Conservation (phyloP, 2,888 invertebrate genomes). For the Helleia helle region DNA sequence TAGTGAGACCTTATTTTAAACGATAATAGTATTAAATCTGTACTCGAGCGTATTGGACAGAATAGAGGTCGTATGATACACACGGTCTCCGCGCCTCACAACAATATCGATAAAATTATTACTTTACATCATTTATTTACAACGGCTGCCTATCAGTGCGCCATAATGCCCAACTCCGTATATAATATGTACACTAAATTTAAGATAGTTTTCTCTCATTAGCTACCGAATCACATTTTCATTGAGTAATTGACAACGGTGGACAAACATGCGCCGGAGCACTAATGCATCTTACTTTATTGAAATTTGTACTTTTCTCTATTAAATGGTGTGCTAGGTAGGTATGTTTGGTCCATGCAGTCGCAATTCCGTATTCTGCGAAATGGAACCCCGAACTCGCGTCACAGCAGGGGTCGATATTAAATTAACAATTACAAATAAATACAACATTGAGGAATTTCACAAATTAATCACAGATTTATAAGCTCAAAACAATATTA, state of each 20-base stretch:
- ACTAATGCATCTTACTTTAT: slow-evolving; percentile 63
- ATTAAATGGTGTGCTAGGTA: slow-evolving; percentile 54
- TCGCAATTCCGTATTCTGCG: slow-evolving; percentile 40
- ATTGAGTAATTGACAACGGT: slow-evolving; percentile 73
- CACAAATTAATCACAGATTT: background rate
- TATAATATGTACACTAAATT: slow-evolving; percentile 70
- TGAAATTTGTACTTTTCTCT: slow-evolving; percentile 72
- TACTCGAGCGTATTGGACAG: slow-evolving; percentile 66
- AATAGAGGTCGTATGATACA: slow-evolving; percentile 55
- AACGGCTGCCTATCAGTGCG: slow-evolving; percentile 54
- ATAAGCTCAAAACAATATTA: background rate
- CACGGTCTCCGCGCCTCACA: slow-evolving; percentile 29
- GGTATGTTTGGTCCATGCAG: slow-evolving; percentile 68
- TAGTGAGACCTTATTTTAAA: slow-evolving; percentile 61
- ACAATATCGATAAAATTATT: slow-evolving; percentile 60
- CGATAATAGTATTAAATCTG: slow-evolving; percentile 55
- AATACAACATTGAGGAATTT: background rate
- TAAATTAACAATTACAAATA: background rate
- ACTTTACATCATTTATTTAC: slow-evolving; percentile 70
- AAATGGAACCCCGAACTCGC: slow-evolving; percentile 7
- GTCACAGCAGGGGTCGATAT: slow-evolving; percentile 13
- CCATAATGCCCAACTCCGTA: slow-evolving; percentile 71
- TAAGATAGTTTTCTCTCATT: slow-evolving; percentile 72
- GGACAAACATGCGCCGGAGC: slow-evolving; percentile 69
- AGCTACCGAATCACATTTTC: slow-evolving; percentile 74